phyloP scores from a whole-genome alignment of 2,797 vertebrate genomes.

The Botia almorhae region DNA sequence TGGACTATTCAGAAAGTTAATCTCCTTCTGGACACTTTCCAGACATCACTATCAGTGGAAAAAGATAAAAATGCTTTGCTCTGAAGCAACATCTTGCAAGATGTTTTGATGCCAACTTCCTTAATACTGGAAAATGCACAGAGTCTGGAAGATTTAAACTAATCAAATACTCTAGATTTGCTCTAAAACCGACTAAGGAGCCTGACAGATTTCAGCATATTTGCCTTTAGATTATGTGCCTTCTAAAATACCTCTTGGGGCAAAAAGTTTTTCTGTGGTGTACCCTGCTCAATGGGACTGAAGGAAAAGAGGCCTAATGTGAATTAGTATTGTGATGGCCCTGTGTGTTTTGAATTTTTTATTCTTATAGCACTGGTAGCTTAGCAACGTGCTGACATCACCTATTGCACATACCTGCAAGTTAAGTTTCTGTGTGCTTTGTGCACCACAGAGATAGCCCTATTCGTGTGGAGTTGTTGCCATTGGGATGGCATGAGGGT shows the following conservation, averaged over 20 bases:
- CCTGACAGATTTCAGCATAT: no score
- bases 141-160: not conserved
- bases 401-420: no score
- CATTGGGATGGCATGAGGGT: not conserved
- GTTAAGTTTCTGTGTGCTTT: no score
- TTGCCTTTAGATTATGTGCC: not conserved
- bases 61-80: slow-evolving; percentile 24
- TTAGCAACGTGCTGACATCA: no score
- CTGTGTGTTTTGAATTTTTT: no score
- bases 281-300: not conserved
- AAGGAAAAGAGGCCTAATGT: no score
- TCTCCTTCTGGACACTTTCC: slow-evolving; percentile 67
- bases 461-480: no score
- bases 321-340: no score
- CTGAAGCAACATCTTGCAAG: slow-evolving; percentile 9
- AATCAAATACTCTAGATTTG: not conserved
- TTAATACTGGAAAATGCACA: slow-evolving; percentile 1
- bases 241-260: not conserved
- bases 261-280: not conserved
- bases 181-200: not conserved
- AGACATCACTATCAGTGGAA: slow-evolving; percentile 43
- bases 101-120: not conserved
- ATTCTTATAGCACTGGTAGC: no score
- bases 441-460: no score
- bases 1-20: slow-evolving; percentile 64